A percentile compares a stretch with the other conserved stretches of the same genome.
Conservation (phyloP, 2,888 invertebrate genomes). For the Drosophila mimetica region DNA sequence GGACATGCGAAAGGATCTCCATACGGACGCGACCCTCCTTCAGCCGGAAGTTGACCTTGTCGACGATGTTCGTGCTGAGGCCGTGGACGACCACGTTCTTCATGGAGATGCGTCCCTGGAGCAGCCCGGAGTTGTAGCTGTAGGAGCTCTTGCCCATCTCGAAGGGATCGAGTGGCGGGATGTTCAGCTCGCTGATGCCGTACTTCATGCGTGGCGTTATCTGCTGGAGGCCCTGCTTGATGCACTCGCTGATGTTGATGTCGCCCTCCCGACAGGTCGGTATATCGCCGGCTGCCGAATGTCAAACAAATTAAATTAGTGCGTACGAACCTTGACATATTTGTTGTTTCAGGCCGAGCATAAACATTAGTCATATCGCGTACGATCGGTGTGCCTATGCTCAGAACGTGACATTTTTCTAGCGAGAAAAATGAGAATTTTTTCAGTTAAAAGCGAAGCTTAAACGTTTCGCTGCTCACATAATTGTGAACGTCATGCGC, state of each 20-base stretch:
- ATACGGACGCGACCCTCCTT: slow-evolving; percentile 85
- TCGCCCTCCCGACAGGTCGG: slow-evolving; percentile 86
- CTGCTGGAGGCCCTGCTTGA: slow-evolving; percentile 86
- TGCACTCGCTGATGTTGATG: slow-evolving; percentile 87
- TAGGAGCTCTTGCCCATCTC: slow-evolving; percentile 75
- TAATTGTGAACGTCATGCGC: slow-evolving; percentile 50
- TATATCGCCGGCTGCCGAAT: slow-evolving; percentile 82
- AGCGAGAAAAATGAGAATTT: slow-evolving; percentile 39
- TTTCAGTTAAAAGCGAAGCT: slow-evolving; percentile 5
- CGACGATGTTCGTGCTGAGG: slow-evolving; percentile 85
- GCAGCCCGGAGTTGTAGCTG: slow-evolving; percentile 75
- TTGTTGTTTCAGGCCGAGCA: slow-evolving; percentile 14
- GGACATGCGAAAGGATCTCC: slow-evolving; percentile 86
- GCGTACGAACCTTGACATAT: slow-evolving; percentile 61
- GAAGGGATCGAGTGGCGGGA: slow-evolving; percentile 83
- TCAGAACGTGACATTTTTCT: slow-evolving; percentile 70
- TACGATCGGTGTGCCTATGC: slow-evolving; percentile 54
- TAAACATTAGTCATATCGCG: slow-evolving; percentile 39
- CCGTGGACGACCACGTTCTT: slow-evolving; percentile 86
- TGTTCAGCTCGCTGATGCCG: slow-evolving; percentile 81
- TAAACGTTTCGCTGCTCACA: slow-evolving; percentile 19
- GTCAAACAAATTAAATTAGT: slow-evolving; percentile 29
- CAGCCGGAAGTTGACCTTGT: slow-evolving; percentile 85
- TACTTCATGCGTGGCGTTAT: slow-evolving; percentile 83
- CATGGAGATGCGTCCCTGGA: slow-evolving; percentile 82